Conservation (phyloP, 2,888 invertebrate species). For the Tachina grossa region DNA sequence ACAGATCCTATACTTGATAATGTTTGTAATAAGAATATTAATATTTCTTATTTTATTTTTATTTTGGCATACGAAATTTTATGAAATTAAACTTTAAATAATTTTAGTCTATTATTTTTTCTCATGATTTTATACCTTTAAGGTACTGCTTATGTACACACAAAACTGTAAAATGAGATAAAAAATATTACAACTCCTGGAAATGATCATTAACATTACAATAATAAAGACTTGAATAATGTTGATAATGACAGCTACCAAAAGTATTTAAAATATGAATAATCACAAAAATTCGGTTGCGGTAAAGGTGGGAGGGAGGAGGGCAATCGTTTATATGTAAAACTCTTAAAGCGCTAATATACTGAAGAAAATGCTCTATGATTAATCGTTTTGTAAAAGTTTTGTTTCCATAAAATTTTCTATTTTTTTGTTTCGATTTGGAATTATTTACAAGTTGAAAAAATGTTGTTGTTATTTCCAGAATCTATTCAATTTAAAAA, state of each 20-base stretch:
- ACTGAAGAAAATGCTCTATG: conserved; percentile 73
- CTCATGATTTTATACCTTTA: conserved; percentile 32
- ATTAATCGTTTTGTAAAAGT: conserved; percentile 80
- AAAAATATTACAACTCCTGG: conserved; percentile 1
- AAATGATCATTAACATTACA: conserved; percentile 17
- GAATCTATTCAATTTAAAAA: conserved; percentile 18
- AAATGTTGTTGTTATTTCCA: neutral
- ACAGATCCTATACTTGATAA: too few relatives aligned
- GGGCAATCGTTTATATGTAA: conserved; percentile 9
- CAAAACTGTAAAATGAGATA: neutral
- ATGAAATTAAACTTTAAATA: too few relatives aligned
- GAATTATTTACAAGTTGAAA: neutral
- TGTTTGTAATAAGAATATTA: too few relatives aligned
- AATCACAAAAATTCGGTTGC: conserved; percentile 2
- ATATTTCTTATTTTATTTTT: too few relatives aligned
- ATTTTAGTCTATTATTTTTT: too few relatives aligned
- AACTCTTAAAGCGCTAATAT: conserved; percentile 43
- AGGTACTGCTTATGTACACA: neutral
- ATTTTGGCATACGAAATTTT: too few relatives aligned
- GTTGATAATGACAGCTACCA: conserved; percentile 52
- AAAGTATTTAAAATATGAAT: conserved; percentile 34
- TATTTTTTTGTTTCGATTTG: conserved; percentile 30
- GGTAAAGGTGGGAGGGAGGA: neutral
- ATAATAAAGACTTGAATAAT: conserved; percentile 22
- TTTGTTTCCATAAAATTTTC: conserved; percentile 79